Evolutionary conservation across 2,113 vertebrate genomes (phyloP).

Genomic region (Lichenostomus cassidix): DNA sequence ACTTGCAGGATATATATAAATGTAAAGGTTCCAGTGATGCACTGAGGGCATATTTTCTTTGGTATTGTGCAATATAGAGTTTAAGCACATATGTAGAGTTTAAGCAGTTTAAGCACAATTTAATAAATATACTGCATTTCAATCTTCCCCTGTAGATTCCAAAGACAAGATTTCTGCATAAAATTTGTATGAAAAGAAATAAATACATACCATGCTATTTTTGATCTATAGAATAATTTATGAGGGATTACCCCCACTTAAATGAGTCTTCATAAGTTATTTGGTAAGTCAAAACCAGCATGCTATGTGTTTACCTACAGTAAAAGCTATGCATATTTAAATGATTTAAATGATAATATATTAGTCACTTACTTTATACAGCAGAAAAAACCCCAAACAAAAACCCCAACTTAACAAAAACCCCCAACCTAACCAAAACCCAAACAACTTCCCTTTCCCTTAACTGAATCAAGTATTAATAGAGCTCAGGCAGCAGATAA

Average conservation of each 20-base stretch:
- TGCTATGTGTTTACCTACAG: neutral
- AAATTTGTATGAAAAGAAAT: neutral
- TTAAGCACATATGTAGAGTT: neutral
- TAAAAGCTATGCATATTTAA: neutral
- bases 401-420: neutral
- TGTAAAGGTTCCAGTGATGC: neutral
- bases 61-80: neutral
- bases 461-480: neutral
- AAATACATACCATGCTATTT: too few species aligned
- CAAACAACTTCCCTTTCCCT: neutral
- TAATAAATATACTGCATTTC: neutral
- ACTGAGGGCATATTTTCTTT: neutral
- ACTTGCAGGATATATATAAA: neutral
- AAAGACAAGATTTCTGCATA: neutral
- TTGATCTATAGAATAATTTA: too few species aligned
- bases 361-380: neutral
- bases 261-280: neutral
- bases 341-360: neutral
- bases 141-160: neutral
- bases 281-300: neutral
- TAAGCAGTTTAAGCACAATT: neutral
- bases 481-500: neutral
- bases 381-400: neutral
- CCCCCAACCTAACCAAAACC: neutral
- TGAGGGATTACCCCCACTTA: neutral